Conservation (phyloP, 2,888 invertebrate genomes). For the Diplazon laetatorius region DNA sequence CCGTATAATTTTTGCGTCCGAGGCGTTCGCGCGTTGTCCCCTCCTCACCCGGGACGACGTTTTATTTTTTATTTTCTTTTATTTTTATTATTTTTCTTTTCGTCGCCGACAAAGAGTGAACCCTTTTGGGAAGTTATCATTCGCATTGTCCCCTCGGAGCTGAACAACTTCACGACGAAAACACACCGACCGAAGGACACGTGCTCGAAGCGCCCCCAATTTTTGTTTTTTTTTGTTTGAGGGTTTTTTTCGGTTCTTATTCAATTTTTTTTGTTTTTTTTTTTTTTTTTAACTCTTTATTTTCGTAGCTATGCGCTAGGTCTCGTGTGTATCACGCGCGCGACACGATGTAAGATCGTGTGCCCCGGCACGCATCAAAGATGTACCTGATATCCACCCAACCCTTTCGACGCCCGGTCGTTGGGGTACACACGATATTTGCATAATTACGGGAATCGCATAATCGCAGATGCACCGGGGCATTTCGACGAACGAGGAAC, state of each 20-base stretch:
- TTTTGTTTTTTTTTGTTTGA: conserved; percentile 9
- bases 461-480: conserved; percentile 63
- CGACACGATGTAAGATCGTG: conserved; percentile 8
- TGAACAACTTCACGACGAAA: conserved; percentile 27
- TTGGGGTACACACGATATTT: conserved; percentile 67
- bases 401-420: conserved; percentile 35
- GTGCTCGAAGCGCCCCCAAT: conserved; percentile 51
- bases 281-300: conserved; percentile 1
- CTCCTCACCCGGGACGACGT: too few species aligned
- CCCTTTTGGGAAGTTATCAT: conserved; percentile 73
- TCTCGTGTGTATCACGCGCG: conserved; percentile 18
- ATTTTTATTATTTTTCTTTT: too few species aligned
- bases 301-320: conserved; percentile 1
- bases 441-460: conserved; percentile 79
- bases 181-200: conserved; percentile 56
- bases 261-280: conserved; percentile 7
- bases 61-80: too few species aligned
- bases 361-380: conserved; percentile 62
- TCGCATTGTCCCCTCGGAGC: conserved; percentile 73
- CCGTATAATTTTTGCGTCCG: conserved; percentile 36
- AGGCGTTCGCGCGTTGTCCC: conserved; percentile 49
- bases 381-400: conserved; percentile 10
- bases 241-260: not conserved
- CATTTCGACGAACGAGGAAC: not conserved
- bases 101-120: conserved; percentile 69